phyloP scores from a whole-genome alignment of 1,140 invertebrate genomes.

The Apis florea region DNA sequence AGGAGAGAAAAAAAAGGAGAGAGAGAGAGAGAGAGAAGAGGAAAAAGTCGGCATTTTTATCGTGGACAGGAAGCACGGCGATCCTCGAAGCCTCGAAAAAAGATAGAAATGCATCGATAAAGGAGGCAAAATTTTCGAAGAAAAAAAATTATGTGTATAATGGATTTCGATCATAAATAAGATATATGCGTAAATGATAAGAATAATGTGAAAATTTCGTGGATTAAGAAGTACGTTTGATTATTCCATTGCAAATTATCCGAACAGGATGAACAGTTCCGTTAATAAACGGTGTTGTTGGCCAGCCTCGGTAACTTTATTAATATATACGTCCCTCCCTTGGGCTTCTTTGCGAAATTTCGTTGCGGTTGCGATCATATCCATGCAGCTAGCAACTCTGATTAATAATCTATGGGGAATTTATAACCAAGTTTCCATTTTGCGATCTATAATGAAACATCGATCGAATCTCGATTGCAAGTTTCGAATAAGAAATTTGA shows the following conservation, averaged over 20 bases:
- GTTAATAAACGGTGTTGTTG: slow-evolving; percentile 51
- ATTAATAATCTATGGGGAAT: not conserved
- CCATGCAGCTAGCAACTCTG: not conserved
- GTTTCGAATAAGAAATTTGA: not conserved
- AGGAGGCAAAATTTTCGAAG: not conserved
- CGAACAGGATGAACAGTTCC: not conserved
- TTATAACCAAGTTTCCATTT: not conserved
- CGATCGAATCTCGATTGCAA: not conserved
- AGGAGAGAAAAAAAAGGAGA: too few species aligned
- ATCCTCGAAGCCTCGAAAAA: too few species aligned
- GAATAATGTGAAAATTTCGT: not conserved
- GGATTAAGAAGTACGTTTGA: not conserved
- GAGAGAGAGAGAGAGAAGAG: not conserved
- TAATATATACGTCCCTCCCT: slow-evolving; percentile 43
- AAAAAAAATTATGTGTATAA: not conserved
- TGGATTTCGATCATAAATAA: too few species aligned
- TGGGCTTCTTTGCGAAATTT: not conserved
- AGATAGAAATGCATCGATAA: not conserved
- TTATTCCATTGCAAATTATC: not conserved
- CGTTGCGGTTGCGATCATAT: not conserved
- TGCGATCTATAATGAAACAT: not conserved
- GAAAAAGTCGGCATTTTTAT: slow-evolving; percentile 2
- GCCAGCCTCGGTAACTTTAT: slow-evolving; percentile 59
- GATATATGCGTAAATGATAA: not conserved
- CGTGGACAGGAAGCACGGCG: not conserved